phyloP scores from a whole-genome alignment of 2,113 vertebrate genomes.

The Menidia beryllina region DNA sequence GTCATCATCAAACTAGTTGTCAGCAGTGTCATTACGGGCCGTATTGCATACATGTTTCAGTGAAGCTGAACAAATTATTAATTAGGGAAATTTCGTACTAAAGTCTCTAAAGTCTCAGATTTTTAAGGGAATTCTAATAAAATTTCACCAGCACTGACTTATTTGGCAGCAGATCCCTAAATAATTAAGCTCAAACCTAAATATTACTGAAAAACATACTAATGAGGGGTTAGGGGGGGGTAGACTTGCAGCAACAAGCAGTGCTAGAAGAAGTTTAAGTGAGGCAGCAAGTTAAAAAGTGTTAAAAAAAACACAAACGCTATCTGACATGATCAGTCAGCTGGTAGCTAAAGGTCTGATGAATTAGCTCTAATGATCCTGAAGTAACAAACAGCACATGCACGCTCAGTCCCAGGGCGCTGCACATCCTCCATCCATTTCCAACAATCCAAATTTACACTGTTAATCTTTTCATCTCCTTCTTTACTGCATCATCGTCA shows the following conservation, averaged over 20 bases:
- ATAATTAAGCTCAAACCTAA: background rate
- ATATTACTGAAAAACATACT: background rate
- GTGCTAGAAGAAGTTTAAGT: no score
- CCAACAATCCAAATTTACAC: constrained; percentile 14
- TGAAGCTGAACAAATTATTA: background rate
- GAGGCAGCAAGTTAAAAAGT: no score
- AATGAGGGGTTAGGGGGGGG: background rate
- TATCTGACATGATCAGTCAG: background rate
- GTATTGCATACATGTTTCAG: constrained; percentile 11
- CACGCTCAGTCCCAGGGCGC: background rate
- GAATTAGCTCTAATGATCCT: constrained; percentile 5
- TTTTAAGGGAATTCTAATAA: background rate
- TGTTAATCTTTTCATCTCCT: constrained; percentile 6
- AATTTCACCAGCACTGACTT: background rate
- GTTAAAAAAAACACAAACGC: no score
- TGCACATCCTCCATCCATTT: constrained; percentile 1
- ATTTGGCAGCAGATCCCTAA: background rate
- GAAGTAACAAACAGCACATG: constrained; percentile 37
- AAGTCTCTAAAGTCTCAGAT: background rate
- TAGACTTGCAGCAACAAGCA: background rate
- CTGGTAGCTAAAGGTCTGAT: constrained; percentile 10
- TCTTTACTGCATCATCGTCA: background rate
- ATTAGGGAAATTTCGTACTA: background rate
- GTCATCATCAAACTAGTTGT: constrained; percentile 28
- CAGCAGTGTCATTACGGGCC: constrained; percentile 14